A percentile compares a stretch with the other conserved stretches of the same genome.
These are phyloP conservation scores for Archips xylosteana DNA, from an alignment of 2,888 invertebrate species.

Conservation along the genomic window DNA sequence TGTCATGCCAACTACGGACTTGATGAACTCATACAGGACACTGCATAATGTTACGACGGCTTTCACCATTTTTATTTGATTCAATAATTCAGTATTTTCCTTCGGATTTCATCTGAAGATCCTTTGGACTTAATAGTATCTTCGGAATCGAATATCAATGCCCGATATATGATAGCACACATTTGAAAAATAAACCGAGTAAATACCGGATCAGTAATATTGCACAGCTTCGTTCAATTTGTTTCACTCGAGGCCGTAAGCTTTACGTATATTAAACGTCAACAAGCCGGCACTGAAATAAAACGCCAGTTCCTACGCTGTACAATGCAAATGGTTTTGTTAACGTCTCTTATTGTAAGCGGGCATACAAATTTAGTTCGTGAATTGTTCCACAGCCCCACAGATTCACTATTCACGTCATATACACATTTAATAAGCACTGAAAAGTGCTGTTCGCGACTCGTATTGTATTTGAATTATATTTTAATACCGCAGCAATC, in stretches of 20 bases:
- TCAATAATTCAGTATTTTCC: constrained; percentile 3
- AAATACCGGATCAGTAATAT: constrained; percentile 47
- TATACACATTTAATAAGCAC: constrained; percentile 10
- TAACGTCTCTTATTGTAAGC: constrained; percentile 27
- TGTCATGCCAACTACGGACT: constrained; percentile 55
- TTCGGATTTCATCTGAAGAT: not conserved
- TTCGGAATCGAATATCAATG: constrained; percentile 13
- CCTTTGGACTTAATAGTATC: constrained; percentile 9
- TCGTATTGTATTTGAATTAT: constrained; percentile 9
- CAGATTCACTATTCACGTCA: constrained; percentile 20
- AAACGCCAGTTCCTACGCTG: constrained; percentile 34
- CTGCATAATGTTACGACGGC: constrained; percentile 49
- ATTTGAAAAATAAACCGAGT: constrained; percentile 45
- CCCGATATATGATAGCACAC: constrained; percentile 13
- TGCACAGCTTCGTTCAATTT: constrained; percentile 46
- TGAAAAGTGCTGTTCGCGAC: constrained; percentile 8
- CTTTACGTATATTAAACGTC: constrained; percentile 47
- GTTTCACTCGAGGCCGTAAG: constrained; percentile 44
- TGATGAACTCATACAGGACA: constrained; percentile 65
- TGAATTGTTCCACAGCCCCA: constrained; percentile 12
- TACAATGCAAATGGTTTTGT: constrained; percentile 32
- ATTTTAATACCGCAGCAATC: constrained; percentile 12
- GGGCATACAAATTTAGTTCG: constrained; percentile 22
- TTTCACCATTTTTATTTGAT: constrained; percentile 21
- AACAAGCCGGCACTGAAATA: constrained; percentile 45